Conservation (phyloP, 2,113 vertebrate species). For the Rallus limicola region DNA sequence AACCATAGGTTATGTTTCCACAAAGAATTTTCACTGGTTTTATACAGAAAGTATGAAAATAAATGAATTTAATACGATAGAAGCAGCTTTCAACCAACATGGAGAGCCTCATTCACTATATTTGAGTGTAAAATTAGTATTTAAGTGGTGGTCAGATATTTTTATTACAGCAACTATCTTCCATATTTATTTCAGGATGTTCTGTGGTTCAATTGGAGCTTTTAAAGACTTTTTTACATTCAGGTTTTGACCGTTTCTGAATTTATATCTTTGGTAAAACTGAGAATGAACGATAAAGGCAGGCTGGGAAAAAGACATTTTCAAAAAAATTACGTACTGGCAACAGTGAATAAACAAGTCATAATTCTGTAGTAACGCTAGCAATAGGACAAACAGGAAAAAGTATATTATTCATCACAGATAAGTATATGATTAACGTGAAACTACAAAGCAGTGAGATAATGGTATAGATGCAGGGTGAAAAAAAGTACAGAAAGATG, state of each 20-base stretch:
- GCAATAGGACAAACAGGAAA: neutral
- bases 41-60: neutral
- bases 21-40: neutral
- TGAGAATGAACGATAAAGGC: neutral
- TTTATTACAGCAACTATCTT: neutral
- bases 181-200: neutral
- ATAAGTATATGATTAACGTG: neutral
- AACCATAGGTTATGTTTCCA: neutral
- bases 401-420: neutral
- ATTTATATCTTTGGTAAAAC: neutral
- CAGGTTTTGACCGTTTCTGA: neutral
- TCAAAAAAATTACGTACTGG: neutral
- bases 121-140: neutral
- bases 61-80: neutral
- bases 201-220: neutral
- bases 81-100: neutral
- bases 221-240: neutral
- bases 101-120: neutral
- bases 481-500: neutral
- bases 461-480: neutral
- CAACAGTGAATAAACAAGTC: neutral
- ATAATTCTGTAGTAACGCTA: neutral
- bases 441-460: neutral
- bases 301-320: neutral
- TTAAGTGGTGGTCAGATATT: neutral